Base-by-base conservation (phyloP, 2,797 vertebrate genomes). In the Anguilla pacifica region DNA sequence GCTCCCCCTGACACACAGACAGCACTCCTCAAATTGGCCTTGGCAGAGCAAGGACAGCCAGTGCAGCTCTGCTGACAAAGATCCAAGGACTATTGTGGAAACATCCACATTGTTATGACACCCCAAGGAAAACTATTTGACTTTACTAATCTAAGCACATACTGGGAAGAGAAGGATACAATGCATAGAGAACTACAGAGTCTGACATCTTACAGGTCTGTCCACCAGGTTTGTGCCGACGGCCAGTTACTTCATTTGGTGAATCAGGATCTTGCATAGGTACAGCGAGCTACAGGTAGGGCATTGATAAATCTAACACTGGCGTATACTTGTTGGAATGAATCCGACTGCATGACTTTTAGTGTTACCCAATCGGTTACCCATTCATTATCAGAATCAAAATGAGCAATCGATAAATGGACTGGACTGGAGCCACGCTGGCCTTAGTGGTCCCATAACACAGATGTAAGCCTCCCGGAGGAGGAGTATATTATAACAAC, bases 1-100 rank as follows among this genome's bases (percentile, higher is more conserved):
- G 67, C 72, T 77, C 86, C 51, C 28, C 19, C 72, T 39, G 35
- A 79, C 72, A 55, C 49, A 86, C 85, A 35, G n/a, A 51, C 79
- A 79, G 53, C 9, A 74, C 59, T 67, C 85, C 85, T 28, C 46
- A 67, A 15, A 25, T 15, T 28, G 31, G 28, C 86, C 86, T 19
- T 79, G 72, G 74, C 74, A 77, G 35, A 31, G 11, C 22, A 51
- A 59, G 74, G n/a, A 74, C 17, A 39, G n/a, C 11, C 28, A 86
- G 86, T 6, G 13, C 72, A 22, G 86, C 10, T 51, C 51, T 79
- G 13, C 51, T 79, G 43, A 55, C 85, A 43, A 57, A 39, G 67
- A 72, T 39, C 7, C 85, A 86, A 86, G 28, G 28, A 53, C 51
- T 79, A 31, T 59, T 39, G 51, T 79, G 86, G 51, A 35, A 57